phyloP scores from a whole-genome alignment of 2,888 invertebrate genomes.

The Plebejus anna region DNA sequence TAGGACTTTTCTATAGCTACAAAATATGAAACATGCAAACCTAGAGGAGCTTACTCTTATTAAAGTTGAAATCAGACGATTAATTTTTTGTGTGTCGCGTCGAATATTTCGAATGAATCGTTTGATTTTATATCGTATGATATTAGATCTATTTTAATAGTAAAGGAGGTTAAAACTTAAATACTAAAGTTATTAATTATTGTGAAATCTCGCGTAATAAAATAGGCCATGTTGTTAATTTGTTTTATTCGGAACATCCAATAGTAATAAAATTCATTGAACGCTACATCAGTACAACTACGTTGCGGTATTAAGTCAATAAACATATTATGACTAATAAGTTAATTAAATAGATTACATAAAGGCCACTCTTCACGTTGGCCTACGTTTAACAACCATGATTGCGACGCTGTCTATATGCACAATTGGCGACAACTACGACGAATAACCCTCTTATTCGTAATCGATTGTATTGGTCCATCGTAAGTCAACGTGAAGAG shows the following conservation, averaged over 20 bases:
- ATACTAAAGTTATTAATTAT: too few relatives aligned
- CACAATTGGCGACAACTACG: too few relatives aligned
- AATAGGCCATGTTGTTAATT: conserved; percentile 28
- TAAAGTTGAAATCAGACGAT: too few relatives aligned
- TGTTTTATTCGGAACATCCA: conserved; percentile 48
- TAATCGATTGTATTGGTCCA: neutral
- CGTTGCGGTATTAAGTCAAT: conserved; percentile 36
- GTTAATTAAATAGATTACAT: conserved; percentile 25
- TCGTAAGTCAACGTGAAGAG: neutral
- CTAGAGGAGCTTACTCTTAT: too few relatives aligned
- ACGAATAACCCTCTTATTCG: neutral
- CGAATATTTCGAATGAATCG: too few relatives aligned
- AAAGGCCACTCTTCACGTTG: neutral
- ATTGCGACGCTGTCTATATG: too few relatives aligned
- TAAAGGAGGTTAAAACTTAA: too few relatives aligned
- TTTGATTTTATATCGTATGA: too few relatives aligned
- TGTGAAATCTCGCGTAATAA: neutral
- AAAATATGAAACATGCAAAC: too few relatives aligned
- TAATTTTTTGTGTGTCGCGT: neutral
- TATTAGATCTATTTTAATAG: too few relatives aligned
- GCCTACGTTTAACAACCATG: neutral
- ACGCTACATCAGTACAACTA: conserved; percentile 42
- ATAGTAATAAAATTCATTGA: conserved; percentile 45
- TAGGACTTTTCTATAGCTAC: too few relatives aligned
- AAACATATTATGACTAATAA: conserved; percentile 29